Conservation (phyloP, 1,140 invertebrate genomes). For the Cataglyphis hispanica region DNA sequence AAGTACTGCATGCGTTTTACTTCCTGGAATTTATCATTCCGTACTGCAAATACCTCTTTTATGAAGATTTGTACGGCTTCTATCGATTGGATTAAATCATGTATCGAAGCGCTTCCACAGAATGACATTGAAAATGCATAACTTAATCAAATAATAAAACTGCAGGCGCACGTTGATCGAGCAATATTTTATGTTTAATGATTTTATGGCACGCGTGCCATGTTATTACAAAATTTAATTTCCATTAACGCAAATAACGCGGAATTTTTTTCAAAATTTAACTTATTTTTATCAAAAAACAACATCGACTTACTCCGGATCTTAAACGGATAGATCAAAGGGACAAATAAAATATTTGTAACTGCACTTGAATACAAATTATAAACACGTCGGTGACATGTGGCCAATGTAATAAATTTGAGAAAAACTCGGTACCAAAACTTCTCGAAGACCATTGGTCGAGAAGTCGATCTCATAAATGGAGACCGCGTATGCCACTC, state of each 20-base stretch:
- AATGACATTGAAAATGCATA: slow-evolving; percentile 46
- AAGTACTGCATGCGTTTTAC: neutral
- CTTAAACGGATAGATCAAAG: neutral
- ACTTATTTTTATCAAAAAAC: neutral
- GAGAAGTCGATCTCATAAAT: slow-evolving; percentile 1
- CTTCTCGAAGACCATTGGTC: neutral
- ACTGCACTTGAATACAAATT: neutral
- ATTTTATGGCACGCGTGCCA: neutral
- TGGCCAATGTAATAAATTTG: neutral
- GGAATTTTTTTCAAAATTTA: too few species aligned
- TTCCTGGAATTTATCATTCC: neutral
- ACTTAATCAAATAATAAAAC: slow-evolving; percentile 57
- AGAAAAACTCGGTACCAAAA: neutral
- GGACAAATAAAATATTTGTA: neutral
- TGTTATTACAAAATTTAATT: neutral
- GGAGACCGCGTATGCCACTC: slow-evolving; percentile 48
- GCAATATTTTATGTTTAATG: slow-evolving; percentile 33
- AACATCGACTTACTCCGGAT: neutral
- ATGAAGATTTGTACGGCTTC: neutral
- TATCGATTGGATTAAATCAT: neutral
- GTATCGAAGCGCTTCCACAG: neutral
- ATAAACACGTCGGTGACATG: neutral
- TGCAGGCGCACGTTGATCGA: neutral
- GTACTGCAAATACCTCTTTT: neutral
- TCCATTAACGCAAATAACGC: neutral